Evolutionary conservation across 2,888 invertebrate species (phyloP), one percentile per base, ranked within the genome.

Genomic region (Campoplex capitator): DNA sequence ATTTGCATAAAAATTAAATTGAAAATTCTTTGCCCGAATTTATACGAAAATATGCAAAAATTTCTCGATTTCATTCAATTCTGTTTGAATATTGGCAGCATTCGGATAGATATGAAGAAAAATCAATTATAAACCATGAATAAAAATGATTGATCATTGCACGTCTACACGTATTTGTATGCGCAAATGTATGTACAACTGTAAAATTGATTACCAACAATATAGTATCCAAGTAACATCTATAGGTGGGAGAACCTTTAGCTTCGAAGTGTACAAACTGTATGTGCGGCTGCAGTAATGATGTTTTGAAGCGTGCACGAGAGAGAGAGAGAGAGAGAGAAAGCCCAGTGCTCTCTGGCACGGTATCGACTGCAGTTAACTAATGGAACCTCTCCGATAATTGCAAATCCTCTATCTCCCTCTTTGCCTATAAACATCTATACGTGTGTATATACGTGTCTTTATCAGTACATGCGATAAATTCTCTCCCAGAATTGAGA

Each of bases 321-420:
- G 38, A 38, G 38, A 38, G 38, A 38, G 38, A 38, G 38, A 38
- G 38, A 38, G 38, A 38, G 38, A 91, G 91, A 89, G 85, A 77
- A 68, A 82, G 23, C 80, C 76, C 78, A 78, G 67, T 74, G 86
- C 79, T 79, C 23, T 83, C 73, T 28, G 70, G 35, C 78, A 68
- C 83, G 58, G 92, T 93, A 93, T 93, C 92, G 94, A 93, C 93
- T 93, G 93, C 92, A 93, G 93, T 93, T 93, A 94, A 94, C 94
- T 94, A 94, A 94, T 94, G 94, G 94, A 94, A 93, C 92, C 94
- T 93, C 92, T 91, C 93, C 92, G 93, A 94, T 94, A 94, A 94
- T 94, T 94, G 93, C 93, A 91, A 93, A 92, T 93, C 91, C 89
- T 89, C 91, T 89, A 89, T 88, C 84, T 68, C 73, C 65, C 78